phyloP scores from a whole-genome alignment of 1,140 invertebrate species.

The Trachymyrmex cornetzi region DNA sequence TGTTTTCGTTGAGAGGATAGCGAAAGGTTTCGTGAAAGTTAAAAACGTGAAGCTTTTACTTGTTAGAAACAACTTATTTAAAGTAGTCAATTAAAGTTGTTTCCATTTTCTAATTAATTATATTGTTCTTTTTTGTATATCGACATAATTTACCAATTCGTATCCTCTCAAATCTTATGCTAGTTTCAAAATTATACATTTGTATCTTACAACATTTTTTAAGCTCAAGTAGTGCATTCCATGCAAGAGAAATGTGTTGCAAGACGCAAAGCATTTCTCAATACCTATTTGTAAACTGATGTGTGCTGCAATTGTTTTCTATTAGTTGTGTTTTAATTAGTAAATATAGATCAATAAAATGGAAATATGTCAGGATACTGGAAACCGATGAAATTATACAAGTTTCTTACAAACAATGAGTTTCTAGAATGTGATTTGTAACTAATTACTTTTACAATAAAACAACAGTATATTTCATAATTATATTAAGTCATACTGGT shows the following conservation, averaged over 20 bases:
- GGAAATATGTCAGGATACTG: constrained; percentile 55
- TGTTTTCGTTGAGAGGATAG: constrained; percentile 19
- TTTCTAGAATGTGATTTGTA: background rate
- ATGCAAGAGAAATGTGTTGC: constrained; percentile 32
- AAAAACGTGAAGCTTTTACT: background rate
- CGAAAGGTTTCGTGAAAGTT: constrained; percentile 11
- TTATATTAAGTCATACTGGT: background rate
- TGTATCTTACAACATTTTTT: background rate
- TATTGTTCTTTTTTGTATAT: background rate
- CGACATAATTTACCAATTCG: background rate
- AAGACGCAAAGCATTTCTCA: constrained; percentile 36
- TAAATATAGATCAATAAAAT: constrained; percentile 27
- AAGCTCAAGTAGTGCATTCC: constrained; percentile 6
- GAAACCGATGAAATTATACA: background rate
- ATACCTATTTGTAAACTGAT: constrained; percentile 19
- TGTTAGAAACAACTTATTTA: background rate
- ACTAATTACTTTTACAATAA: background rate
- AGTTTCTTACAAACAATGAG: background rate
- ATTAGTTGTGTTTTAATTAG: constrained; percentile 9
- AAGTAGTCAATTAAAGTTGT: background rate
- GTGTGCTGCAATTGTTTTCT: constrained; percentile 27
- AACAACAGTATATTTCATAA: background rate
- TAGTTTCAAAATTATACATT: background rate
- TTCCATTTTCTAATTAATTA: constrained; percentile 4
- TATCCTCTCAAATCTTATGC: constrained; percentile 13